phyloP scores from a whole-genome alignment of 2,113 vertebrate genomes.

The Cathartes aura region DNA sequence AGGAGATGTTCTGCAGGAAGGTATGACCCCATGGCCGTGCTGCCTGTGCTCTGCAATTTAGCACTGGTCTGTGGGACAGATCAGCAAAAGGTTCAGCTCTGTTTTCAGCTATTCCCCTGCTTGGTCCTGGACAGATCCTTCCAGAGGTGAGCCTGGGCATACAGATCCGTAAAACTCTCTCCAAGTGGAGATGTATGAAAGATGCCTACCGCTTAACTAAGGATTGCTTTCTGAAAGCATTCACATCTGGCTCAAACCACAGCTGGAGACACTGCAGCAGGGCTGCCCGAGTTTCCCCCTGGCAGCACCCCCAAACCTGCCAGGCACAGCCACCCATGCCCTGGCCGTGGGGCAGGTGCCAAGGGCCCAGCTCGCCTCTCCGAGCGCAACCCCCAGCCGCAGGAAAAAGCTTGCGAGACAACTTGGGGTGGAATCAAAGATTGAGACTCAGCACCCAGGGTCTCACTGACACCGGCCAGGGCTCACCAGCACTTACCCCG shows the following conservation, averaged over 20 bases:
- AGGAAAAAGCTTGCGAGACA: neutral
- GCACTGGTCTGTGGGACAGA: neutral
- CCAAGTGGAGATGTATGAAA: neutral
- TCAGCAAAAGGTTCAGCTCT: neutral
- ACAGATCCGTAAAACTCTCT: neutral
- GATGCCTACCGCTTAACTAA: neutral
- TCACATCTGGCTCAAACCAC: neutral
- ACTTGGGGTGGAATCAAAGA: neutral
- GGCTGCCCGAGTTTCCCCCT: neutral
- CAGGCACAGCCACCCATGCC: neutral
- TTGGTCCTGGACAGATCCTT: neutral
- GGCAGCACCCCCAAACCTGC: neutral
- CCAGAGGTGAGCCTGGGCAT: neutral
- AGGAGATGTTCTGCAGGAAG: neutral
- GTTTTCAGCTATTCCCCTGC: neutral
- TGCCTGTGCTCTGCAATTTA: neutral
- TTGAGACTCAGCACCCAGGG: neutral
- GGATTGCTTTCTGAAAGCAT: neutral
- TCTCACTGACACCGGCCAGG: neutral
- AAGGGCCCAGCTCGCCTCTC: neutral
- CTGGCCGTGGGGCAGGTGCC: rapidly evolving
- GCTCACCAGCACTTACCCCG: neutral
- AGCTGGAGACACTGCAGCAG: neutral
- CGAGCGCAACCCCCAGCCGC: neutral
- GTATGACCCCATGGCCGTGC: rapidly evolving